These are phyloP conservation scores for Thyatira batis DNA, from an alignment of 2,888 invertebrate species.

Conservation along the genomic window DNA sequence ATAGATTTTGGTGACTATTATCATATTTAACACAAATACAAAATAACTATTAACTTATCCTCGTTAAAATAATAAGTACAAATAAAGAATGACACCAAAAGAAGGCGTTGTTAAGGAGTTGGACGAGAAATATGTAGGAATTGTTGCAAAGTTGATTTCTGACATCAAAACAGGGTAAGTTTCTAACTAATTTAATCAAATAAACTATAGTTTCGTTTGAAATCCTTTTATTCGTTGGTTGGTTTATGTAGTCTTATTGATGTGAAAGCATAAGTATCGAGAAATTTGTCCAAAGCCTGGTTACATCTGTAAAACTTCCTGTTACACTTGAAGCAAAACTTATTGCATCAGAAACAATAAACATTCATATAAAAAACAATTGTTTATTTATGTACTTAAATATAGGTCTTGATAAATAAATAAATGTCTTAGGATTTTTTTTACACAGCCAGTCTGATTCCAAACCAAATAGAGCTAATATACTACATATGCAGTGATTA, in stretches of 20 bases:
- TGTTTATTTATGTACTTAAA: too few relatives aligned
- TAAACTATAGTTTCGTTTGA: background rate
- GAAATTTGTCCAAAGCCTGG: background rate
- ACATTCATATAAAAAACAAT: too few relatives aligned
- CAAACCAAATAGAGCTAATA: too few relatives aligned
- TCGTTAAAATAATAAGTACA: background rate
- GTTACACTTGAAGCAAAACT: background rate
- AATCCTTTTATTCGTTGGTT: background rate
- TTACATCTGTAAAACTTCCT: background rate
- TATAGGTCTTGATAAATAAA: too few relatives aligned
- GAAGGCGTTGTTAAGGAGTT: constrained; percentile 42
- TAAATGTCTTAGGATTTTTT: too few relatives aligned
- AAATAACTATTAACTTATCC: too few relatives aligned
- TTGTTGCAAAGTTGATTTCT: constrained; percentile 61
- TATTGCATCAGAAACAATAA: background rate
- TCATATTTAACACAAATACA: too few relatives aligned
- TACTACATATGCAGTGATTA: too few relatives aligned
- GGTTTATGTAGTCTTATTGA: background rate
- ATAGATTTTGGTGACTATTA: too few relatives aligned
- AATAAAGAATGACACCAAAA: constrained; percentile 40
- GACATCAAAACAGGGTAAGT: constrained; percentile 62
- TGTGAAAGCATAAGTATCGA: background rate
- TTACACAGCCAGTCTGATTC: too few relatives aligned
- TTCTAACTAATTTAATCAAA: constrained; percentile 7
- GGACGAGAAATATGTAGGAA: constrained; percentile 53